Evolutionary conservation across 2,797 vertebrate species (phyloP).

Genomic region (Erpetoichthys calabaricus): DNA sequence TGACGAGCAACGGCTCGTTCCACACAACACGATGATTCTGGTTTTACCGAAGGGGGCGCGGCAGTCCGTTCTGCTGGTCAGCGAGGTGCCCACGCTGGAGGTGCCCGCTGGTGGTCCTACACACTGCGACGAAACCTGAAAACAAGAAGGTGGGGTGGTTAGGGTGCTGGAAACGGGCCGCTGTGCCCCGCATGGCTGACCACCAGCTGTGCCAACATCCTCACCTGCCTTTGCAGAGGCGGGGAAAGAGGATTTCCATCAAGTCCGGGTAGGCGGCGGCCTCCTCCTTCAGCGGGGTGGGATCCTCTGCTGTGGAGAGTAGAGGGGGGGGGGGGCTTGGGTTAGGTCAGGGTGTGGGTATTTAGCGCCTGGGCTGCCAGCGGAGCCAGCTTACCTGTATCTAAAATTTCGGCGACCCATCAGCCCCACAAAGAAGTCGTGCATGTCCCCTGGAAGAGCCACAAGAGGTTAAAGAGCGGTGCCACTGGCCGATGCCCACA

Average conservation of each 20-base stretch:
- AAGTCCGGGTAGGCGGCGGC: constrained; percentile 29
- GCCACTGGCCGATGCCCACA: neutral
- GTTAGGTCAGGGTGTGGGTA: neutral
- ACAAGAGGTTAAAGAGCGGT: neutral
- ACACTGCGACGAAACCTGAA: constrained; percentile 56
- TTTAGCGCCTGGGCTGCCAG: no score
- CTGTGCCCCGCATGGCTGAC: neutral
- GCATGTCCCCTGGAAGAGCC: constrained; percentile 67
- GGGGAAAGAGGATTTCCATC: constrained; percentile 46
- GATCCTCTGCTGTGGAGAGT: constrained; percentile 31
- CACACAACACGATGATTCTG: no score
- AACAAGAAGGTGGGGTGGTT: constrained; percentile 7
- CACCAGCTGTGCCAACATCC: neutral
- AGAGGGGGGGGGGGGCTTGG: neutral
- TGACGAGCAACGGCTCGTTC: no score
- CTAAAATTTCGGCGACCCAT: constrained; percentile 72
- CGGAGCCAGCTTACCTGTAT: no score
- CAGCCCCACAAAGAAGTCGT: constrained; percentile 90
- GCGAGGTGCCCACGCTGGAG: no score
- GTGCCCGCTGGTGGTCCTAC: constrained; percentile 20
- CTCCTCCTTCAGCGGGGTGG: constrained; percentile 41
- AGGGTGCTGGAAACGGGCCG: neutral
- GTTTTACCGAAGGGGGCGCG: no score
- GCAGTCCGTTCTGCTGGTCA: no score
- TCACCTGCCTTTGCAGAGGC: constrained; percentile 61